These are phyloP conservation scores for Protaetia brevitarsis DNA, from an alignment of 1,140 invertebrate genomes.

Conservation along the genomic window DNA sequence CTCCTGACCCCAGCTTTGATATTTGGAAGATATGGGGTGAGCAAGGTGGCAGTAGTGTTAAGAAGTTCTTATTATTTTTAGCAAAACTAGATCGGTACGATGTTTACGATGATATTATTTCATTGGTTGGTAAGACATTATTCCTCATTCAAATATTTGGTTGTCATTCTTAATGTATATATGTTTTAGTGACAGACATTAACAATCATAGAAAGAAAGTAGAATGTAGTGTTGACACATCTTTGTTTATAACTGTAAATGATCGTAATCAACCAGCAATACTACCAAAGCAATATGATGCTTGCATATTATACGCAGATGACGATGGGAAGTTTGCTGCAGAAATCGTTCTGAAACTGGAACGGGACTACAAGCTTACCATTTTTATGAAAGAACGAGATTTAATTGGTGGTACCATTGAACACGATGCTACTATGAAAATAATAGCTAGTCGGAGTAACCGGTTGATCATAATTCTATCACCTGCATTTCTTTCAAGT, in stretches of 20 bases:
- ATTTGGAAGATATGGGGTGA: slow-evolving; percentile 54
- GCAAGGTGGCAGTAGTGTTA: slow-evolving; percentile 50
- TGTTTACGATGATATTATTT: slow-evolving; percentile 58
- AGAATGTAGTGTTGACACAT: slow-evolving; percentile 15
- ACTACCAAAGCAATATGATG: slow-evolving; percentile 61
- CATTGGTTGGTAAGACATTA: slow-evolving; percentile 56
- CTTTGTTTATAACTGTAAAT: slow-evolving; percentile 48
- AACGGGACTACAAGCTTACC: slow-evolving; percentile 59
- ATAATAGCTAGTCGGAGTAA: slow-evolving; percentile 72
- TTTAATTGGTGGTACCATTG: slow-evolving; percentile 62
- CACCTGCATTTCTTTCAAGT: slow-evolving; percentile 67
- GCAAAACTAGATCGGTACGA: slow-evolving; percentile 65
- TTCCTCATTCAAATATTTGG: not conserved
- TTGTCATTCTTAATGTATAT: not conserved
- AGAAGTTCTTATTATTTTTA: slow-evolving; percentile 53
- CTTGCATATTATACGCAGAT: slow-evolving; percentile 68
- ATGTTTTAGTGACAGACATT: slow-evolving; percentile 1
- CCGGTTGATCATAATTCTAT: slow-evolving; percentile 68
- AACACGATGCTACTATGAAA: slow-evolving; percentile 66
- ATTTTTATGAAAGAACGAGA: slow-evolving; percentile 67
- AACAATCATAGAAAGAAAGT: not conserved
- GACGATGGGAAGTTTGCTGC: slow-evolving; percentile 63
- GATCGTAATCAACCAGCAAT: slow-evolving; percentile 55
- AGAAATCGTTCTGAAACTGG: slow-evolving; percentile 60
- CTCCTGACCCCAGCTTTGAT: slow-evolving; percentile 53